Evolutionary conservation across 2,888 invertebrate genomes (phyloP).

Genomic region (Pasiphila rectangulata): DNA sequence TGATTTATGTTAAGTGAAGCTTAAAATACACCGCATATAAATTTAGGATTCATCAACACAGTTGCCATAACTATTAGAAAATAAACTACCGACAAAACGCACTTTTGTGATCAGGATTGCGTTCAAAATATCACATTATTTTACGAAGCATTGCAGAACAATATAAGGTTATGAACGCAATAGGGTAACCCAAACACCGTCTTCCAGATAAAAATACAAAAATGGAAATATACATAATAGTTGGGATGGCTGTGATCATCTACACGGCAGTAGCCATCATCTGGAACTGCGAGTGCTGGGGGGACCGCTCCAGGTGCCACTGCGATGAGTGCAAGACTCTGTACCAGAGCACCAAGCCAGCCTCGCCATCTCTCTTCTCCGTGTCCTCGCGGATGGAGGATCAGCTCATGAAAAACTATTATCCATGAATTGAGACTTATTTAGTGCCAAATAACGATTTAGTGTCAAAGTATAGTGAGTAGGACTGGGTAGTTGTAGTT

Average conservation of each 20-base stretch:
- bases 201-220: too few species aligned
- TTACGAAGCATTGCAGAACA: background rate
- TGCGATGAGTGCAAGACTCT: constrained; percentile 68
- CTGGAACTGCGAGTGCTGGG: constrained; percentile 61
- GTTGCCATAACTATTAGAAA: too few species aligned
- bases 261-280: constrained; percentile 59
- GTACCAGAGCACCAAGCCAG: constrained; percentile 43
- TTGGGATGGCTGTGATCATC: constrained; percentile 67
- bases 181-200: too few species aligned
- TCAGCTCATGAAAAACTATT: constrained; percentile 36
- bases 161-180: too few species aligned
- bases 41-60: too few species aligned
- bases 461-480: background rate
- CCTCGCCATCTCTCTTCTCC: constrained; percentile 43
- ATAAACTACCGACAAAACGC: constrained; percentile 15
- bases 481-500: background rate
- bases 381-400: constrained; percentile 61
- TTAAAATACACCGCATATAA: too few species aligned
- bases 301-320: constrained; percentile 55
- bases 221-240: constrained; percentile 71
- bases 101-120: background rate
- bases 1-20: too few species aligned
- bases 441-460: background rate
- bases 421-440: constrained; percentile 7
- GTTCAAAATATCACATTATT: constrained; percentile 22